phyloP scores from a whole-genome alignment of 2,888 invertebrate species.

The Coecobrya sp. region DNA sequence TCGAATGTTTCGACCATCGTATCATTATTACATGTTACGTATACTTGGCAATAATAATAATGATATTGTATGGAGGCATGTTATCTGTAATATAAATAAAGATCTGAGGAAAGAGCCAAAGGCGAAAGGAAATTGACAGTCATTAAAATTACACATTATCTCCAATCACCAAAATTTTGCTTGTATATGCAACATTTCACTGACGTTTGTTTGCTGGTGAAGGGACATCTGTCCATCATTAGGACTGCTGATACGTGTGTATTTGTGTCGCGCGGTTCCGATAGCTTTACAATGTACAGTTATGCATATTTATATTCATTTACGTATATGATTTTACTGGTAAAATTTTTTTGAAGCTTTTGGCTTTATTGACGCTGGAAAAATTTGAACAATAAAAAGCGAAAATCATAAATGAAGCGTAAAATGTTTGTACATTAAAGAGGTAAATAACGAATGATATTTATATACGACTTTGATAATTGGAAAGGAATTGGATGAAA shows the following conservation, averaged over 20 bases:
- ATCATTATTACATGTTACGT: constrained; percentile 47
- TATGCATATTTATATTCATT: no score
- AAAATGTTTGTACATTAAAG: no score
- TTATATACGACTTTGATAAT: no score
- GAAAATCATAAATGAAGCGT: no score
- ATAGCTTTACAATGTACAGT: not conserved
- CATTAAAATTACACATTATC: constrained; percentile 84
- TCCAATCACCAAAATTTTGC: constrained; percentile 85
- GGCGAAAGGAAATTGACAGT: constrained; percentile 86
- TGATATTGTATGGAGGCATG: constrained; percentile 52
- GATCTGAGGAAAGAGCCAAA: constrained; percentile 85
- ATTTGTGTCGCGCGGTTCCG: not conserved
- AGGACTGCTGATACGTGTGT: not conserved
- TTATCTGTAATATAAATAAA: constrained; percentile 84
- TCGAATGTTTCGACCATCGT: constrained; percentile 38
- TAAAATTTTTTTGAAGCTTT: no score
- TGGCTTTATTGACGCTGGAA: no score
- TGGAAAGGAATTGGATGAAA: no score
- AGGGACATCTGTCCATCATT: constrained; percentile 24
- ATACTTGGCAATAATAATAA: constrained; percentile 36
- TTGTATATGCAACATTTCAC: constrained; percentile 73
- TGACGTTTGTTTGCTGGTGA: constrained; percentile 12
- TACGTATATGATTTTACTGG: no score
- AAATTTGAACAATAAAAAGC: no score
- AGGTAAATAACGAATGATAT: no score